Base-by-base conservation (phyloP, 1,140 invertebrate genomes). In the Drosophila seguyi region DNA sequence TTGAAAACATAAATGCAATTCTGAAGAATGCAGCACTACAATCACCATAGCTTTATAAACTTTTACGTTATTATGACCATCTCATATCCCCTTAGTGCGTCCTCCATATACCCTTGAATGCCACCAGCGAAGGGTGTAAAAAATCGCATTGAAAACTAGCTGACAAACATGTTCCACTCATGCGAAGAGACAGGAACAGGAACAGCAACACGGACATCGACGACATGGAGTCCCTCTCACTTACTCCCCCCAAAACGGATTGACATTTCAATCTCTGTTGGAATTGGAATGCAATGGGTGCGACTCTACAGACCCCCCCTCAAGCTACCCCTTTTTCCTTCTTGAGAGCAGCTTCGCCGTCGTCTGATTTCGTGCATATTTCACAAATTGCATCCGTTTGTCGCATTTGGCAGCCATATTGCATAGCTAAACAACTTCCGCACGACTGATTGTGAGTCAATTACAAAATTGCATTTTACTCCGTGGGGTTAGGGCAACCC, bases 361-460 rank as follows among this genome's bases (percentile, higher is more conserved):
- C 11, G 57, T 63, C 75, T 77, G 71, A 78, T 78, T 71, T 63
- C 58, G 53, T 78, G 65, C 65, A 78, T 78, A 78, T 78, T 78
- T 78, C 67, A 78, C 75, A 78, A 78, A 78, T 78, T 78, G 65
- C 75, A 78, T 78, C 75, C 75, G 75, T 78, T 78, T 78, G 75
- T 71, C 57, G 75, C 75, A 71, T 78, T 78, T 78, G 75, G 75
- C 75, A 78, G 75, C 75, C 75, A 78, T 78, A 78, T 71, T 78
- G 65, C 57, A 62, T 53, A 71, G 58, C 65, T 78, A 78, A 78
- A 78, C 75, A 78, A 78, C 75, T 78, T 78, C 75, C 75, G 75
- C 75, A 36, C 58, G 75, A 63, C 75, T 78, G 75, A 71, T 71
- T 78, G 75, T 58, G 75, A 78, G 75, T 78, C 75, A 78, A 78